A percentile compares a stretch with the other conserved stretches of the same genome.
Evolutionary conservation across 2,888 invertebrate species (phyloP).

Genomic region (Glomeris marginata): DNA sequence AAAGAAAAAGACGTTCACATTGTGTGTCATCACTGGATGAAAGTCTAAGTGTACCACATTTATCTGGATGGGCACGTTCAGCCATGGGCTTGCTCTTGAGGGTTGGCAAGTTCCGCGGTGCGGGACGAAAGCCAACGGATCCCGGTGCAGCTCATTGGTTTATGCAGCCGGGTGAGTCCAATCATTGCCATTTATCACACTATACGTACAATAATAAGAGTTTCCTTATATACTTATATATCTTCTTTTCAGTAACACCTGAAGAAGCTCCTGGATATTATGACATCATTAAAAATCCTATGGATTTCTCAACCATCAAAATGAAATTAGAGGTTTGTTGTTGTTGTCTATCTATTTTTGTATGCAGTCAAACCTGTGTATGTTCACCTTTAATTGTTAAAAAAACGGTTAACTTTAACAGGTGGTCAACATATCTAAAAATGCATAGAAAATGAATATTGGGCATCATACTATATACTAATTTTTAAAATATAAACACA

Average conservation of each 20-base stretch:
- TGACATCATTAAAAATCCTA: slow-evolving; percentile 27
- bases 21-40: too few species aligned
- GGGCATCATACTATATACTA: too few species aligned
- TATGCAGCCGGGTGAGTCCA: slow-evolving; percentile 12
- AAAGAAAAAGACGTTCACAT: too few species aligned
- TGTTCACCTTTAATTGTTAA: too few species aligned
- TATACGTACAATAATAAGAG: too few species aligned
- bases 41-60: slow-evolving; percentile 2
- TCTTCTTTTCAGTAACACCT: slow-evolving; percentile 25
- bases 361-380: too few species aligned
- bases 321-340: slow-evolving; percentile 27
- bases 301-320: slow-evolving; percentile 30
- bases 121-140: slow-evolving; percentile 8
- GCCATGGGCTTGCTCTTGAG: slow-evolving; percentile 22
- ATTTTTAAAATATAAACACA: too few species aligned
- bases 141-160: slow-evolving; percentile 14
- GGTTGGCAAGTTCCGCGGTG: slow-evolving; percentile 25
- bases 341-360: too few species aligned
- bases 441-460: too few species aligned
- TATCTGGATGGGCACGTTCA: slow-evolving; percentile 12
- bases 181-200: slow-evolving; percentile 6
- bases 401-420: too few species aligned
- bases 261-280: slow-evolving; percentile 30
- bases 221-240: neutral
- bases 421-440: too few species aligned